Base-by-base conservation (phyloP, 2,888 invertebrate species). In the Chrysodeixis includens region DNA sequence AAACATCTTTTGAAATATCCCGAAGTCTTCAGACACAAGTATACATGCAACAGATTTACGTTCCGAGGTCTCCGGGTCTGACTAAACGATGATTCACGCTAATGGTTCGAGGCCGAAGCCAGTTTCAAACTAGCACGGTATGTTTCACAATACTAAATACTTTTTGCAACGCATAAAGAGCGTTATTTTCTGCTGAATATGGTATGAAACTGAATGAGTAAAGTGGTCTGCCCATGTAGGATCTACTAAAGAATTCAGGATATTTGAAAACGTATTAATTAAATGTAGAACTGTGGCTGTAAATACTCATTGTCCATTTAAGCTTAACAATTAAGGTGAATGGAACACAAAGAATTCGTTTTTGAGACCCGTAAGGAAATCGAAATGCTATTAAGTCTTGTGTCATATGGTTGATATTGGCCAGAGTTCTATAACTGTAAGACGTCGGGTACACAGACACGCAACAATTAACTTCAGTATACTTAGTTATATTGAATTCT, bases 41-140 rank as follows among this genome's bases (percentile, higher is more conserved):
- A 65, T 65, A 52, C 51, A 74, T 57, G 44, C 46, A 46, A 40
- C 30, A 56, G 65, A 61, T 58, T 55, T 52, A 52, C 72, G 71
- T 71, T 75, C 54, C 65, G 71, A 70, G 72, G 64, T 62, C 65
- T 64, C 54, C 46, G 22, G 35, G 57, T 71, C 49, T 64, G 56
- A 57, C 53, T 62, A 66, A 73, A 64, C 52, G 61, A 66, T 78
- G 77, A 78, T 60, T 76, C 74, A 79, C 52, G 44, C 49, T 16
- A 54, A 44, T 49, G 64, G 59, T 54, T 65, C 71, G 74, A 64
- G 79, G 77, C 51, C 71, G 55, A 59, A 30, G 52, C 56, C n/a
- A 55, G 69, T 46, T 44, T 26, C 32, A 57, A 68, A 60, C 60
- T 55, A 70, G 65, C 51, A 51, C 16, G 54, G 54, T 55, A 46